phyloP scores from a whole-genome alignment of 1,140 invertebrate genomes.

The Pemphigus obesinymphae region DNA sequence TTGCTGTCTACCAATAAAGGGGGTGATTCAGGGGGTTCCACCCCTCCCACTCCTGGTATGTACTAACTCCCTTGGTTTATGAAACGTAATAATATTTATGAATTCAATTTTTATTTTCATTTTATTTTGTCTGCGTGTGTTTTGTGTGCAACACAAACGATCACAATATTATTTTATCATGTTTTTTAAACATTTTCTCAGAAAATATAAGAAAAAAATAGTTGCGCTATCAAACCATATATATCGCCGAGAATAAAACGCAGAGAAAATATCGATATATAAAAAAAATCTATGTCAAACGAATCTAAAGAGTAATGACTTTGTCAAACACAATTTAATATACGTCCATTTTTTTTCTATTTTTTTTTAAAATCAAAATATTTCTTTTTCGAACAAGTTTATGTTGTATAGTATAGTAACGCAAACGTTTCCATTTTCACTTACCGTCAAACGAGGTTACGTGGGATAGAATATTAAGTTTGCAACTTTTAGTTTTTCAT shows the following conservation, averaged over 20 bases:
- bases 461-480: too few species aligned
- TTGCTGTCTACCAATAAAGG: slow-evolving; percentile 52
- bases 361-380: background rate
- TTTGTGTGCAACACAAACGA: background rate
- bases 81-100: slow-evolving; percentile 1
- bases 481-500: too few species aligned
- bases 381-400: too few species aligned
- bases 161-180: background rate
- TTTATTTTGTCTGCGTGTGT: background rate
- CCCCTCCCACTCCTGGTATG: slow-evolving; percentile 93
- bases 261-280: background rate
- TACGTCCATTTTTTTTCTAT: background rate
- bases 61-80: background rate
- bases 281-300: background rate
- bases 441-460: too few species aligned
- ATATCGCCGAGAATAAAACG: background rate
- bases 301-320: background rate
- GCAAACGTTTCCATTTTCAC: too few species aligned
- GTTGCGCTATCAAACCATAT: background rate
- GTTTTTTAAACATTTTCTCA: background rate
- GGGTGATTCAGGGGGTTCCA: slow-evolving; percentile 88
- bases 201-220: background rate
- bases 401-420: too few species aligned
- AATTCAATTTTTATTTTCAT: background rate
- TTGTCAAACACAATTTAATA: background rate